phyloP scores from a whole-genome alignment of 2,888 invertebrate genomes.

The Nemotelus pantherinus region DNA sequence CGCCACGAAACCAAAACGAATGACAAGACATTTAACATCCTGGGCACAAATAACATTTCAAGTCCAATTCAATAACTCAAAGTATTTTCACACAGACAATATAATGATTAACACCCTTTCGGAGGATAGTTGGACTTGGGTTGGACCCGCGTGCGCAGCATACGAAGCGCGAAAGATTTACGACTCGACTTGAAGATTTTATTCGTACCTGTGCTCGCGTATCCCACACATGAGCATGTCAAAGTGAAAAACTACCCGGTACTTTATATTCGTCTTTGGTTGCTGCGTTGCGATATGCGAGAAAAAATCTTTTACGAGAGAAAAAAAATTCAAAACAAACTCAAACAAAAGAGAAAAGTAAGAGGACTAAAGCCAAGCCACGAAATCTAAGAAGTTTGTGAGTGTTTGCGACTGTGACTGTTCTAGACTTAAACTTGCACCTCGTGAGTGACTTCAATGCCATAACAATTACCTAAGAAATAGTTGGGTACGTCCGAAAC shows the following conservation, averaged over 20 bases:
- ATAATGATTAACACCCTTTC: conserved; percentile 43
- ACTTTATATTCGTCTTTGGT: conserved; percentile 35
- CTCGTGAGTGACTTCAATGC: not conserved
- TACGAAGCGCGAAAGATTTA: conserved; percentile 29
- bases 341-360: no score
- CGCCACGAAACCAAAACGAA: conserved; percentile 23
- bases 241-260: conserved; percentile 39
- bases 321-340: no score
- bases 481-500: not conserved
- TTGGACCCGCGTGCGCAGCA: conserved; percentile 13
- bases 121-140: not conserved
- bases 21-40: conserved; percentile 36
- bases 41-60: conserved; percentile 41
- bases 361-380: no score
- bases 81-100: conserved; percentile 35
- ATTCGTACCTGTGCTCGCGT: conserved; percentile 36
- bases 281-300: not conserved
- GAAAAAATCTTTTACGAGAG: not conserved
- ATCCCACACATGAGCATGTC: conserved; percentile 44
- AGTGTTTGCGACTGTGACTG: not conserved
- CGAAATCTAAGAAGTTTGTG: not conserved
- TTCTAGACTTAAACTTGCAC: not conserved
- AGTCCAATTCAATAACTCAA: conserved; percentile 42
- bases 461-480: not conserved
- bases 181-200: conserved; percentile 34